Conservation (phyloP, 1,140 invertebrate genomes). For the Pygmarrhopalites habei region DNA sequence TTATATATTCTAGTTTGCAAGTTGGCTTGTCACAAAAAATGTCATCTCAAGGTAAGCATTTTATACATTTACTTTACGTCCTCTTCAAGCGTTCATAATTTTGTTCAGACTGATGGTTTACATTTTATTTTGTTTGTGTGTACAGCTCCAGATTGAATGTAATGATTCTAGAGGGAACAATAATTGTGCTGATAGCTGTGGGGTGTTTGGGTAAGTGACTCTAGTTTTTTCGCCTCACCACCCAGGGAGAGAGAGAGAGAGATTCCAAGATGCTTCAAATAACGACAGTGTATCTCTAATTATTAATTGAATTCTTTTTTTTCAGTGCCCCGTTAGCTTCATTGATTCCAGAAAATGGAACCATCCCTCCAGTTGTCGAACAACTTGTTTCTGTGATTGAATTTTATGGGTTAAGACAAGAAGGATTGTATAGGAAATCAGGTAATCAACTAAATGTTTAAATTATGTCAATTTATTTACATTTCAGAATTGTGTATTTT, state of each 20-base stretch:
- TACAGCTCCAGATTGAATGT: constrained; percentile 49
- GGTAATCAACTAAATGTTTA: constrained; percentile 51
- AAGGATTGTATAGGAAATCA: constrained; percentile 88
- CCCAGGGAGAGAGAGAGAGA: too few relatives aligned
- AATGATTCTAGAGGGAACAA: constrained; percentile 41
- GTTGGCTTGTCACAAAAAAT: constrained; percentile 90
- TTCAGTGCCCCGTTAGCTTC: constrained; percentile 48
- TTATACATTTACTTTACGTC: too few relatives aligned
- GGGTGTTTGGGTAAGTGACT: too few relatives aligned
- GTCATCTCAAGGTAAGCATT: constrained; percentile 72
- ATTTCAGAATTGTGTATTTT: constrained; percentile 5
- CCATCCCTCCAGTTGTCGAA: constrained; percentile 78
- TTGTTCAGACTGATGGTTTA: too few relatives aligned
- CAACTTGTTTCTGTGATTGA: constrained; percentile 82
- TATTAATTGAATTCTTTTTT: too few relatives aligned
- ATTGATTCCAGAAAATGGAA: constrained; percentile 53
- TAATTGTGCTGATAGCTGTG: constrained; percentile 44
- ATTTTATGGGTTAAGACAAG: constrained; percentile 81
- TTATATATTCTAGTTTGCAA: constrained; percentile 73
- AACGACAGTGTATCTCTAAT: too few relatives aligned
- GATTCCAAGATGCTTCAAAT: too few relatives aligned
- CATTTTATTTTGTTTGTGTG: too few relatives aligned
- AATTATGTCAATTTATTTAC: too few relatives aligned
- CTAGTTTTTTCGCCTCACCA: too few relatives aligned
- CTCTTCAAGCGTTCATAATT: too few relatives aligned